Base-by-base conservation (phyloP, 2,888 invertebrate genomes). In the Hymenopus coronatus region DNA sequence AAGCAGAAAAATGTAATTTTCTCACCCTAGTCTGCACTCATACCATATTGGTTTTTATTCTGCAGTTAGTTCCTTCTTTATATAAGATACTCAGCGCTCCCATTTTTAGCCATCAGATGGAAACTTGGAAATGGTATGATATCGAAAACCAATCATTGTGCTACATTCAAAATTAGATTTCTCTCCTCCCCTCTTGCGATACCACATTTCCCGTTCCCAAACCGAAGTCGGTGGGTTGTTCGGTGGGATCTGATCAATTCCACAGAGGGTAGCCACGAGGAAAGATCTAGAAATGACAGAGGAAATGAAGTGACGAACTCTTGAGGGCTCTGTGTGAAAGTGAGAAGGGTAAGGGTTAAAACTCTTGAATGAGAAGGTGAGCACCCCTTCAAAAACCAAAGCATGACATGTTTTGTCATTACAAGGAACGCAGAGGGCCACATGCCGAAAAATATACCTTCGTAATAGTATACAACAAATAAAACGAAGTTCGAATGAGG, bases 61-160 rank as follows among this genome's bases (percentile, higher is more conserved):
- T 70, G 54, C 54, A 70, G 54, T 70, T 70, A 70, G 54, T 70
- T 20, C 54, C 54, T 70, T 70, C 54, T 70, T 70, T 70, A 20
- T 70, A 70, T 70, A 70, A 70, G 54, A 70, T 70, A 70, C 54
- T 70, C 54, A 70, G 54, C 54, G 15, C 54, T 70, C 54, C 54
- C 54, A 70, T 70, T 70, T 70, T 70, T 70, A 70, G 54, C 54
- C 54, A 70, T 70, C 54, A 70, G 54, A 70, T 70, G 54, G 20
- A 25, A 70, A 20, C 54, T 70, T 88, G 83, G 85, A 88, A 88
- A 88, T 88, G 82, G 84, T 70, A 84, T 84, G 84, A 83, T 88
- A 88, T 88, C 88, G 88, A 88, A 88, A 88, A 88, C 88, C 88
- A 88, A 83, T 88, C 84, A 88, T 70, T 84, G 83, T 70, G 84